phyloP scores from a whole-genome alignment of 1,140 invertebrate genomes.

The Pogonomyrmex barbatus region DNA sequence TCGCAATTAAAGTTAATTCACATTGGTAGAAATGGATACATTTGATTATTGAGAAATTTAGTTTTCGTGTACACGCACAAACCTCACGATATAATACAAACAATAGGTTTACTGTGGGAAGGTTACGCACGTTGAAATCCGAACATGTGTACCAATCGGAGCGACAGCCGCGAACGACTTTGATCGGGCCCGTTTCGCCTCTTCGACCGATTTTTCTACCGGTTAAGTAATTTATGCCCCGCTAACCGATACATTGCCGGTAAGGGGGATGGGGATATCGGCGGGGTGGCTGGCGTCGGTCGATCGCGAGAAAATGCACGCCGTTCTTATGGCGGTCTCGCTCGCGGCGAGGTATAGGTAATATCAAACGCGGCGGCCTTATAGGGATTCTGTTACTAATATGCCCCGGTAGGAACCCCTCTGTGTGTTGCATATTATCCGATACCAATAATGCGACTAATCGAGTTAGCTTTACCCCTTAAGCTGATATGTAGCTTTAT shows the following conservation, averaged over 20 bases:
- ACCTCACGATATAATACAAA: neutral
- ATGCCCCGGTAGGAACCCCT: constrained; percentile 82
- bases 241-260: constrained; percentile 37
- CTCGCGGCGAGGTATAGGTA: constrained; percentile 80
- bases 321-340: constrained; percentile 36
- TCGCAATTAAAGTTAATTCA: no score
- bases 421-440: constrained; percentile 85
- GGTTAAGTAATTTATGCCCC: constrained; percentile 56
- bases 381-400: constrained; percentile 86
- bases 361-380: constrained; percentile 85
- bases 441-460: constrained; percentile 87
- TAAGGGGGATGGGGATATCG: constrained; percentile 5
- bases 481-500: constrained; percentile 86
- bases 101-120: constrained; percentile 5
- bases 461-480: constrained; percentile 83
- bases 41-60: neutral
- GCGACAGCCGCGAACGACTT: constrained; percentile 42
- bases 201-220: constrained; percentile 36
- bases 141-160: constrained; percentile 10
- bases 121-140: neutral
- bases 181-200: neutral
- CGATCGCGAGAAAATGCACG: constrained; percentile 58
- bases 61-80: neutral
- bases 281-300: constrained; percentile 35
- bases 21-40: no score